Conservation (phyloP, 2,113 vertebrate genomes). For the Pterocles gutturalis region DNA sequence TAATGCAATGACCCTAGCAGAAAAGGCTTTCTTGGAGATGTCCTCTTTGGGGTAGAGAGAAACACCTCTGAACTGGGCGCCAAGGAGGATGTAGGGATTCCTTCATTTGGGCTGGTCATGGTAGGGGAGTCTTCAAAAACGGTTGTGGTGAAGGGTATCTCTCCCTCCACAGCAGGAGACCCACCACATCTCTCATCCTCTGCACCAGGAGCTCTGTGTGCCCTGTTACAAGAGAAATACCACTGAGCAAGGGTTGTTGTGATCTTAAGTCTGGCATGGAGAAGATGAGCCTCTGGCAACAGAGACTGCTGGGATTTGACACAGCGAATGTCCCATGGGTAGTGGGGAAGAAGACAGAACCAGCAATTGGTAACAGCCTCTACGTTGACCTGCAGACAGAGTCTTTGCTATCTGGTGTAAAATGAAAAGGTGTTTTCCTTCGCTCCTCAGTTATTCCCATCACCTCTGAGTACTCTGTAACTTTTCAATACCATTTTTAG, state of each 20-base stretch:
- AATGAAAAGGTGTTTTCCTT: conserved; percentile 45
- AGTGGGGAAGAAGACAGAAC: not conserved
- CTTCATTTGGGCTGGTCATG: not conserved
- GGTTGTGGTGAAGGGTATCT: not conserved
- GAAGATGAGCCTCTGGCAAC: not conserved
- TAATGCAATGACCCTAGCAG: not conserved
- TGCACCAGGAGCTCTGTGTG: not conserved
- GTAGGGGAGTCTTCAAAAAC: not conserved
- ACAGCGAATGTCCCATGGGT: not conserved
- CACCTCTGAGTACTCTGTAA: conserved; percentile 41
- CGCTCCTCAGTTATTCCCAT: conserved; percentile 21
- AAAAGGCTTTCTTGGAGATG: not conserved
- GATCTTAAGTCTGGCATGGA: not conserved
- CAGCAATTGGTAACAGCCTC: not conserved
- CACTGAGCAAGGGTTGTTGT: not conserved
- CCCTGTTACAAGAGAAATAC: not conserved
- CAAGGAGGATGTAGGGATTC: not conserved
- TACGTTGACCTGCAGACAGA: not conserved
- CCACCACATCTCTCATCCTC: not conserved
- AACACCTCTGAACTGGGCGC: not conserved
- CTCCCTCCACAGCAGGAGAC: not conserved
- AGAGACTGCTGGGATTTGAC: not conserved
- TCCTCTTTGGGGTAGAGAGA: not conserved
- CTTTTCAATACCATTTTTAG: conserved; percentile 71
- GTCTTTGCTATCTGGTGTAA: not conserved